Conservation (phyloP, 2,888 invertebrate genomes). For the Pristionchus japonicus region DNA sequence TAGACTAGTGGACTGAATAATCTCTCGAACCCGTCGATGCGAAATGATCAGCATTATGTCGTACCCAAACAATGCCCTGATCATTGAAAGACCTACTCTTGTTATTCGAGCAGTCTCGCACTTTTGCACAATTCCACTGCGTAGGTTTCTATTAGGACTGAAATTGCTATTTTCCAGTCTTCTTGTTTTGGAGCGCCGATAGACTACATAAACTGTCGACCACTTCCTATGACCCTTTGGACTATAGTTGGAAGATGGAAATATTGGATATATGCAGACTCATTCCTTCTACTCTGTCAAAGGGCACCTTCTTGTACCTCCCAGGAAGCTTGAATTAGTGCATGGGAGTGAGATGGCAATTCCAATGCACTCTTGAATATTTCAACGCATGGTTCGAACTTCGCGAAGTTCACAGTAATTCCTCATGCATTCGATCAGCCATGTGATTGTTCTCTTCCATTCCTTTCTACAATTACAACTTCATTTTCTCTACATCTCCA, state of each 20-base stretch:
- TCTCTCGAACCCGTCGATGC: neutral
- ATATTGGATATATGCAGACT: neutral
- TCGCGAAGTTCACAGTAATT: neutral
- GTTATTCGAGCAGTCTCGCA: neutral
- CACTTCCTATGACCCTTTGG: neutral
- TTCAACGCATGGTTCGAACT: neutral
- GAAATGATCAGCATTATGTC: neutral
- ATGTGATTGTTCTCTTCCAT: neutral
- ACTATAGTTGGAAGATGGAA: neutral
- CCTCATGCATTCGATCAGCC: neutral
- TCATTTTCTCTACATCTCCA: neutral
- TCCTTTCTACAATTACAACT: neutral
- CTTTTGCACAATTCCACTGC: neutral
- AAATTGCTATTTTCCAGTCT: neutral
- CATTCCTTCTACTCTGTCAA: neutral
- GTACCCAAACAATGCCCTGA: neutral
- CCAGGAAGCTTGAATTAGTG: neutral
- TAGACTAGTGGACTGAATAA: neutral
- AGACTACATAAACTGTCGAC: neutral
- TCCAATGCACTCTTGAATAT: neutral
- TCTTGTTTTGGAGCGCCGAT: neutral
- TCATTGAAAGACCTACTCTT: neutral
- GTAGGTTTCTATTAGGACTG: conserved; percentile 7
- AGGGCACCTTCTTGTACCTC: neutral
- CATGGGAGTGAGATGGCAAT: neutral